Conservation (phyloP, 2,888 invertebrate species). For the Lordiphosa fenestrarum region DNA sequence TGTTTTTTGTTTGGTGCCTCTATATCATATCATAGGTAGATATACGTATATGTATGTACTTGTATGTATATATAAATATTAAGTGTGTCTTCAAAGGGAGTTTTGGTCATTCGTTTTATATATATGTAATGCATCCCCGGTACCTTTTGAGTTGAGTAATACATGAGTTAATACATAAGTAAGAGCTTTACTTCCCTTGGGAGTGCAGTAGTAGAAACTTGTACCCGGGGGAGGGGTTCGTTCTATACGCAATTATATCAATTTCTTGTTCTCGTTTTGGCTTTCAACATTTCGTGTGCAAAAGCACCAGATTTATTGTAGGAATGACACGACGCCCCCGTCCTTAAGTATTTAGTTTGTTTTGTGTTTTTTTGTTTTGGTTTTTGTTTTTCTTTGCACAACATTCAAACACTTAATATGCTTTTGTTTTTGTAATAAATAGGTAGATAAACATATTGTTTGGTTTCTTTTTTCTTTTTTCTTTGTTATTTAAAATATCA, state of each 20-base stretch:
- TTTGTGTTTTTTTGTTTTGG: constrained; percentile 12
- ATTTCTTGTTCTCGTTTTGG: constrained; percentile 12
- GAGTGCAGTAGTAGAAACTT: no score
- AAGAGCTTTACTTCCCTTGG: neutral
- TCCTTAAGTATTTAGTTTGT: constrained; percentile 19
- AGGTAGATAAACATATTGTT: constrained; percentile 11
- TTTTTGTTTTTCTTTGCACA: constrained; percentile 37
- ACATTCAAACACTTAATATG: constrained; percentile 60
- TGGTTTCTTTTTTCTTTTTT: constrained; percentile 32
- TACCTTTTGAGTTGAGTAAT: constrained; percentile 11
- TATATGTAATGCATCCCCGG: neutral
- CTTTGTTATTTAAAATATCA: constrained; percentile 65
- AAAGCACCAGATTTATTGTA: constrained; percentile 47
- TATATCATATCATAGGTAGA: constrained; percentile 33
- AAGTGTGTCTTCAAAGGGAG: no score
- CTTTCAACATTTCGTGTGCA: constrained; percentile 27
- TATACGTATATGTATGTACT: constrained; percentile 31
- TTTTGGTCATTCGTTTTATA: no score
- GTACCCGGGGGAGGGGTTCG: constrained; percentile 2
- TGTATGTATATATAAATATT: constrained; percentile 25
- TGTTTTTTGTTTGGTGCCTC: constrained; percentile 52
- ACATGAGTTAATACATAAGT: neutral
- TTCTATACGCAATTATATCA: constrained; percentile 7
- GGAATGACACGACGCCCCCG: constrained; percentile 46
- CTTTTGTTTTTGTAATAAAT: constrained; percentile 40